A percentile compares a stretch with the other conserved stretches of the same genome.
These are phyloP conservation scores for Chascanopsetta lugubris DNA, from an alignment of 2,113 vertebrate genomes.

Conservation along the genomic window DNA sequence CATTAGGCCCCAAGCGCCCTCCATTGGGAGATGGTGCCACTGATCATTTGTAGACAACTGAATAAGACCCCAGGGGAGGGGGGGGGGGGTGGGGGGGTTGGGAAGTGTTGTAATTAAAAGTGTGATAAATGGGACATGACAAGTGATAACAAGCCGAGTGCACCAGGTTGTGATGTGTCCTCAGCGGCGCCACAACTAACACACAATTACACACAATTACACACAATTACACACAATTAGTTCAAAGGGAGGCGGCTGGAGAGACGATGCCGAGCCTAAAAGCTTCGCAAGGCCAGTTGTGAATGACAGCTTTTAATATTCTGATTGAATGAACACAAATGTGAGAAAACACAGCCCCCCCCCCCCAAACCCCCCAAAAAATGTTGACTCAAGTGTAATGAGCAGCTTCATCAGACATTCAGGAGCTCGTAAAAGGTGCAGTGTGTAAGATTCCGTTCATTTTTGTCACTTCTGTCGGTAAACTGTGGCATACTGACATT, in stretches of 20 bases:
- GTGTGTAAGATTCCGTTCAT: too few relatives aligned
- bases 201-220: too few relatives aligned
- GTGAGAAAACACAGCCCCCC: slow-evolving; percentile 1
- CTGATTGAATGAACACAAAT: slow-evolving; percentile 11
- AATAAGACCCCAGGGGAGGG: slow-evolving; percentile 40
- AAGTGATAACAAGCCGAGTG: slow-evolving; percentile 54
- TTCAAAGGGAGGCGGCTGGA: slow-evolving; percentile 18
- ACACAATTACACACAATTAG: slow-evolving; percentile 70
- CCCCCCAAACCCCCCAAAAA: neutral
- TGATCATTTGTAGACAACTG: slow-evolving; percentile 29
- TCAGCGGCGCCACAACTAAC: slow-evolving; percentile 55
- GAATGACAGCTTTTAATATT: neutral
- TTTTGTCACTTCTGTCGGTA: too few relatives aligned
- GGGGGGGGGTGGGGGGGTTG: slow-evolving; percentile 21
- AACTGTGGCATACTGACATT: too few relatives aligned
- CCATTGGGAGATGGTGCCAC: neutral
- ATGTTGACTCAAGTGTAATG: slow-evolving; percentile 6
- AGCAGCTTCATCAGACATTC: neutral
- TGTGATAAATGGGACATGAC: slow-evolving; percentile 61
- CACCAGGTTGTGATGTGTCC: slow-evolving; percentile 45
- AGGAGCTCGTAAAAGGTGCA: slow-evolving; percentile 9
- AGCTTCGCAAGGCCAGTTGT: neutral
- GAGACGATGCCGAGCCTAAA: neutral
- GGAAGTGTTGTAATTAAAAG: slow-evolving; percentile 63
- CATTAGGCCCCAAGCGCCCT: slow-evolving; percentile 10